Percentiles rank a stretch among this genome's conserved stretches.
Conservation (phyloP, 2,888 invertebrate genomes). For the Eupithecia abbreviata region DNA sequence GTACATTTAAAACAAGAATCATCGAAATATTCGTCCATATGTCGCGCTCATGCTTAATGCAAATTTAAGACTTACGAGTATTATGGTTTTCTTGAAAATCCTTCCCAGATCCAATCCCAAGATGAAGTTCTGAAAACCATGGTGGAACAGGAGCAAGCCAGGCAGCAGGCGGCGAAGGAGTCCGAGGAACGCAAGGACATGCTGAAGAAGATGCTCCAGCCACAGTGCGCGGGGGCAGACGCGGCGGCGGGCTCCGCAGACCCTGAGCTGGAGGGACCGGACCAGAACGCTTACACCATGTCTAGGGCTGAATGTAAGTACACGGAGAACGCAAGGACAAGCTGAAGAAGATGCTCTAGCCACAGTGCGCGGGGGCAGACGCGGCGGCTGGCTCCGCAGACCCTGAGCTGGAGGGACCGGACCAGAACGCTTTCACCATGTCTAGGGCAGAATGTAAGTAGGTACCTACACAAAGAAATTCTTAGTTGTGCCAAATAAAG, state of each 20-base stretch:
- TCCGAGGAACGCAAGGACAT: conserved; percentile 83
- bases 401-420: conserved; percentile 79
- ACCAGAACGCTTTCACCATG: conserved; percentile 76
- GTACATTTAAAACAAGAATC: too few species aligned
- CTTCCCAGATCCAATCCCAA: conserved; percentile 63
- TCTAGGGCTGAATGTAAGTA: conserved; percentile 69
- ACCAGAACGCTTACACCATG: conserved; percentile 76
- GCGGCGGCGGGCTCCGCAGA: conserved; percentile 67
- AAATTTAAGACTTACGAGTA: too few species aligned
- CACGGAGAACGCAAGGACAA: conserved; percentile 78
- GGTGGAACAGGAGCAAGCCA: conserved; percentile 82
- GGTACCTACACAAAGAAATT: conserved; percentile 38
- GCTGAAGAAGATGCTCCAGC: conserved; percentile 72
- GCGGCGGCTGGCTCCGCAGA: conserved; percentile 67
- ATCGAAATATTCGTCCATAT: not conserved
- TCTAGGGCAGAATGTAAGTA: conserved; percentile 72
- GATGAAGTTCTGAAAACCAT: conserved; percentile 68
- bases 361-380: conserved; percentile 68
- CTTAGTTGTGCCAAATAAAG: too few species aligned
- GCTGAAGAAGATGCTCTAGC: conserved; percentile 72
- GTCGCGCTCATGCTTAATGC: too few species aligned
- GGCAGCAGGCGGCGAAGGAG: conserved; percentile 81
- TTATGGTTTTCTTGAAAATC: not conserved
- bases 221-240: conserved; percentile 70
- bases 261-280: conserved; percentile 79